phyloP scores from a whole-genome alignment of 2,888 invertebrate genomes.

The Caenorhabditis drosophilae region DNA sequence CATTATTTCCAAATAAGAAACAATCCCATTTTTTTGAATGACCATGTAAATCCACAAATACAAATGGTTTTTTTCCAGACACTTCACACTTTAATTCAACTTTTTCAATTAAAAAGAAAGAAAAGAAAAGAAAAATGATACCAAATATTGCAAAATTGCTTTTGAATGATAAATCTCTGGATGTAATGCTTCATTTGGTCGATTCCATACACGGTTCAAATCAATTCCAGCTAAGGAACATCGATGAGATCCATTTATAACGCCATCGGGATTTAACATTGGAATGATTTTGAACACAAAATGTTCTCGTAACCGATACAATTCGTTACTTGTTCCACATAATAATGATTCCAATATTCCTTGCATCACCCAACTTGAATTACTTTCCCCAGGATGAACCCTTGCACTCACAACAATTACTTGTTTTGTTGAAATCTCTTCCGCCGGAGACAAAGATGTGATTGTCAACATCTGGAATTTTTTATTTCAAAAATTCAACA shows the following conservation, averaged over 20 bases:
- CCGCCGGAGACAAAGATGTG: conserved; percentile 71
- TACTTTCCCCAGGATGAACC: conserved; percentile 87
- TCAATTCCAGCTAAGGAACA: conserved; percentile 82
- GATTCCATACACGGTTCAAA: conserved; percentile 83
- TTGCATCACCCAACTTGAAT: conserved; percentile 87
- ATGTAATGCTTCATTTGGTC: conserved; percentile 87
- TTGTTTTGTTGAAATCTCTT: conserved; percentile 63
- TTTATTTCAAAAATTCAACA: conserved; percentile 71
- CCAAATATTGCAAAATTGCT: conserved; percentile 71
- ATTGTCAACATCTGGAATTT: conserved; percentile 82
- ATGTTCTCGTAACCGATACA: conserved; percentile 74
- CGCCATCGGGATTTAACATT: conserved; percentile 87
- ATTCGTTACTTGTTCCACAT: conserved; percentile 68
- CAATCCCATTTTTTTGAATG: conserved; percentile 86
- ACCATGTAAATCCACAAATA: conserved; percentile 91
- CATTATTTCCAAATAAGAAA: conserved; percentile 90
- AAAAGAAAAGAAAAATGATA: too few relatives aligned
- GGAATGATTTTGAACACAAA: conserved; percentile 86
- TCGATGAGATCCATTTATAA: conserved; percentile 74
- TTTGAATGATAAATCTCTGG: conserved; percentile 92
- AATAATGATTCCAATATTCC: conserved; percentile 46
- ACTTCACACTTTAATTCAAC: conserved; percentile 48
- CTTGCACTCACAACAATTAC: conserved; percentile 79
- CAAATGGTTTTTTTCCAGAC: conserved; percentile 51
- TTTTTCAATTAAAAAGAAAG: too few relatives aligned